Percentiles rank a stretch among this genome's conserved stretches.
phyloP scores from a whole-genome alignment of 2,113 vertebrate species.

The Vombatus ursinus region DNA sequence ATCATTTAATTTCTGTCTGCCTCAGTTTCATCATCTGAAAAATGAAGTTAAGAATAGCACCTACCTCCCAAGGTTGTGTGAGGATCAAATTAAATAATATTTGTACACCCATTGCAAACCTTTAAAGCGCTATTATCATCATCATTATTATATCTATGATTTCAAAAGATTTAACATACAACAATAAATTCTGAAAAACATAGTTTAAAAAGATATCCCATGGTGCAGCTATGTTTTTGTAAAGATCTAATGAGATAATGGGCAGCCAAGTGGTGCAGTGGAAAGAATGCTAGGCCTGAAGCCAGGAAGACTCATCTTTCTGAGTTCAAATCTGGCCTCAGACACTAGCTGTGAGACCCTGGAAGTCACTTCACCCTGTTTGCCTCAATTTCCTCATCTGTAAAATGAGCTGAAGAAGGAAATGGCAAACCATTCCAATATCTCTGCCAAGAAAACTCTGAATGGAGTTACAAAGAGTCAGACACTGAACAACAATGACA shows the following conservation, averaged over 20 bases:
- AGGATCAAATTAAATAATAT: neutral
- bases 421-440: neutral
- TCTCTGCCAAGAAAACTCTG: neutral
- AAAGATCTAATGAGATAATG: too few species aligned
- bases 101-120: neutral
- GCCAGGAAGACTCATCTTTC: too few species aligned
- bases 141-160: too few species aligned
- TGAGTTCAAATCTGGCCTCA: too few species aligned
- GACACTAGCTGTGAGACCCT: too few species aligned
- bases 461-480: neutral
- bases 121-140: neutral
- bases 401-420: neutral
- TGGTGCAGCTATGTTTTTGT: too few species aligned
- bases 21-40: neutral
- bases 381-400: neutral
- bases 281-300: too few species aligned
- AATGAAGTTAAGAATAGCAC: neutral
- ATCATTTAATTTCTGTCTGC: neutral
- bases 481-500: neutral
- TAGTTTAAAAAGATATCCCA: too few species aligned
- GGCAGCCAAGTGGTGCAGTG: too few species aligned
- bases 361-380: too few species aligned
- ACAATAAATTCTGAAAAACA: too few species aligned
- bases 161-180: too few species aligned
- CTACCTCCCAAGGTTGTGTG: neutral